phyloP scores from a whole-genome alignment of 53 echinoderm and acorn worm species.

The Holothuria scabra region DNA sequence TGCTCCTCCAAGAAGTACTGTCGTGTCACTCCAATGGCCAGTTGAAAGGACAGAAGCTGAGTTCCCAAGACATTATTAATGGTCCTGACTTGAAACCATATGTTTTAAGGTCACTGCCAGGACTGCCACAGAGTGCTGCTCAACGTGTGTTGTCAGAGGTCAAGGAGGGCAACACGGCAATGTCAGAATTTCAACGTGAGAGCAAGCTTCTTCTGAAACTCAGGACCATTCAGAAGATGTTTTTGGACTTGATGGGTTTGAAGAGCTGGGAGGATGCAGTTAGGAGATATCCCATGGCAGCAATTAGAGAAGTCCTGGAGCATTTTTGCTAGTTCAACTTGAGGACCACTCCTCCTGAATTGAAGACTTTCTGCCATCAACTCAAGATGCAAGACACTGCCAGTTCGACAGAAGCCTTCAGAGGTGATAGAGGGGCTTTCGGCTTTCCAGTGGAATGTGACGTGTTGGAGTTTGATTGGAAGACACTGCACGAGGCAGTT shows the following conservation, averaged over 20 bases:
- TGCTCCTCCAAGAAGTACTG: no score
- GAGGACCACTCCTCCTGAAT: slow-evolving; percentile 25
- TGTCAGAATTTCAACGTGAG: slow-evolving; percentile 18
- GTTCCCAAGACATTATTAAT: no score
- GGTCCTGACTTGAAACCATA: no score
- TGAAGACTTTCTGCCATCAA: slow-evolving; percentile 22
- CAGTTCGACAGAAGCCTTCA: neutral
- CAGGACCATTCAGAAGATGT: slow-evolving; percentile 13
- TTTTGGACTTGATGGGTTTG: neutral
- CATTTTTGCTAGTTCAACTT: slow-evolving; percentile 29
- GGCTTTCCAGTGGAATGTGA: neutral
- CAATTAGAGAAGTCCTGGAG: slow-evolving; percentile 5
- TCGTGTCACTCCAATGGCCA: no score
- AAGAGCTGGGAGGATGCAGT: no score
- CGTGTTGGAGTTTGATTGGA: neutral
- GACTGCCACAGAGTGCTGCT: no score
- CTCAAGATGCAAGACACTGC: slow-evolving; percentile 5
- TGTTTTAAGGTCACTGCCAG: no score
- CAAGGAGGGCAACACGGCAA: neutral
- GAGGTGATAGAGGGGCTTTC: no score
- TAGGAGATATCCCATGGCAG: neutral
- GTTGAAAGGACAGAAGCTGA: no score
- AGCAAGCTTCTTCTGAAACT: slow-evolving; percentile 6
- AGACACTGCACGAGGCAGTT: neutral
- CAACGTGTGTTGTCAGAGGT: neutral